Conservation (phyloP, 2,113 vertebrate genomes). For the Machaerirhynchus nigripectus region DNA sequence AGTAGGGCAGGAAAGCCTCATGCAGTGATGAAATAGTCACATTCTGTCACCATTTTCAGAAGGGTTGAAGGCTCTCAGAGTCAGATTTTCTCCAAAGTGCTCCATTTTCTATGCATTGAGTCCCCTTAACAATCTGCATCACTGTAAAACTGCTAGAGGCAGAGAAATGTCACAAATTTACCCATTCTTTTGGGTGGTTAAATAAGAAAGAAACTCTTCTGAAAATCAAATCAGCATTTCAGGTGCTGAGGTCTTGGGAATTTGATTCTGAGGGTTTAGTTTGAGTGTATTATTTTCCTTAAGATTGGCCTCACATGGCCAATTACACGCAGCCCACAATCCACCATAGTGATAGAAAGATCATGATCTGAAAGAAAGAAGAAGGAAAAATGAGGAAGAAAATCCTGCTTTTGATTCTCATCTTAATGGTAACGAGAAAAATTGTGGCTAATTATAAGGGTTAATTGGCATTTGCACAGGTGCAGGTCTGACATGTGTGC, state of each 20-base stretch:
- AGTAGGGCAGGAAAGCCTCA: neutral
- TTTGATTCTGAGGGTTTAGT: neutral
- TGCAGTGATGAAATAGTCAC: neutral
- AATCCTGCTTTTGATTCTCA: slow-evolving; percentile 7
- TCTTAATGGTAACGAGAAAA: slow-evolving; percentile 28
- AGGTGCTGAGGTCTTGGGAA: neutral
- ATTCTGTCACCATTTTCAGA: neutral
- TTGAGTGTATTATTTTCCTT: neutral
- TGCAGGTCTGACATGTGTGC: slow-evolving; percentile 21
- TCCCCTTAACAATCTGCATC: neutral
- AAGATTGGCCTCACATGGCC: neutral
- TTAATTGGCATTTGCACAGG: slow-evolving; percentile 48
- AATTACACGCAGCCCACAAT: neutral
- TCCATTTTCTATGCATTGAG: neutral
- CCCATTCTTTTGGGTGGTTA: neutral
- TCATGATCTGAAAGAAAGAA: neutral
- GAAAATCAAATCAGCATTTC: neutral
- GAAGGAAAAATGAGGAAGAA: neutral
- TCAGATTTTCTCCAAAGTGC: neutral
- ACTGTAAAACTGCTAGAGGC: neutral
- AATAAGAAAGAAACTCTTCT: neutral
- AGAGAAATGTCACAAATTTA: neutral
- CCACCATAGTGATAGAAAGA: neutral
- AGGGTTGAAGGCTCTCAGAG: neutral
- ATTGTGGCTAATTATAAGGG: slow-evolving; percentile 40